Percentiles rank a stretch among this genome's conserved stretches.
These are phyloP conservation scores for Nycticorax nycticorax DNA, from an alignment of 2,113 vertebrate genomes.

Conservation along the genomic window DNA sequence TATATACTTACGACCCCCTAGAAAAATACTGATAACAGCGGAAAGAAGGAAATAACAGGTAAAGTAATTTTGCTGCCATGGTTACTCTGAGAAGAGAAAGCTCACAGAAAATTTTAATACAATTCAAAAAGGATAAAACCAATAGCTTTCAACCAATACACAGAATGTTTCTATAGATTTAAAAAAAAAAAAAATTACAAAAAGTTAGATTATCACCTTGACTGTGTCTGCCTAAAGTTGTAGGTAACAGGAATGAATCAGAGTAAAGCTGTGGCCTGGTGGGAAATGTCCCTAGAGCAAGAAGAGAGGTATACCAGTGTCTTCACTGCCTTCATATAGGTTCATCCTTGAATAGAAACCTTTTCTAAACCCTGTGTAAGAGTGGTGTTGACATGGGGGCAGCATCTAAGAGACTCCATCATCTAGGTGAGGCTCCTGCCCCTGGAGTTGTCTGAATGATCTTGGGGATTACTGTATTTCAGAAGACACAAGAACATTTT, in stretches of 20 bases:
- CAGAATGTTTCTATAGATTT: neutral
- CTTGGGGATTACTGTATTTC: neutral
- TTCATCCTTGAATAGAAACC: neutral
- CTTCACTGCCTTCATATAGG: neutral
- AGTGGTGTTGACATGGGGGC: neutral
- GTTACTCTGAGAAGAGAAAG: neutral
- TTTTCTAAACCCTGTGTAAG: neutral
- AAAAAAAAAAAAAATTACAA: neutral
- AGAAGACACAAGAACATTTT: neutral
- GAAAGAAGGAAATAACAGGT: neutral
- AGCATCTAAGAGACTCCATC: neutral
- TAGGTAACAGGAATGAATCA: neutral
- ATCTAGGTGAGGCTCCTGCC: neutral
- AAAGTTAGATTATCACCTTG: neutral
- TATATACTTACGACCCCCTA: neutral
- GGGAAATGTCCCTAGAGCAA: neutral
- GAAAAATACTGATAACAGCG: neutral
- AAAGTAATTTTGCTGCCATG: conserved; percentile 37
- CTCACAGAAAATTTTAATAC: neutral
- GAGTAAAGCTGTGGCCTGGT: neutral
- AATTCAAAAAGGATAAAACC: neutral
- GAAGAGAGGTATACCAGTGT: neutral
- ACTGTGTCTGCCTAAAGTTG: neutral
- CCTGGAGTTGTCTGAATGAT: neutral
- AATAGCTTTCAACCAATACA: neutral